Conservation (phyloP, 2,888 invertebrate species). For the Leptarthrus brevirostris region DNA sequence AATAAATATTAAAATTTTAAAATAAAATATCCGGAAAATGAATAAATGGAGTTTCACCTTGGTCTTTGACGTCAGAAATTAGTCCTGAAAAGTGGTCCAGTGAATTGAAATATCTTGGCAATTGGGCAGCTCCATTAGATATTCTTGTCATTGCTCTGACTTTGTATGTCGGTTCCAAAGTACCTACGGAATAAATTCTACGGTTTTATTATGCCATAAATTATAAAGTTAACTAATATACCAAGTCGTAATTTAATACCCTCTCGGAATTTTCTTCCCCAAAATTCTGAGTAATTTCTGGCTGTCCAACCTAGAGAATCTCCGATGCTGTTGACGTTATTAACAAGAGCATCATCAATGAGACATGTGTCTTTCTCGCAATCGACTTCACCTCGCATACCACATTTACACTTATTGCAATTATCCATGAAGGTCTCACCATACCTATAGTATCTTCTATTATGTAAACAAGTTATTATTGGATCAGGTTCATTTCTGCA, state of each 20-base stretch:
- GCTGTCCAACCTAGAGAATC: slow-evolving; percentile 79
- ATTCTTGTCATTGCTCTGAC: slow-evolving; percentile 65
- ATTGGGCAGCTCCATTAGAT: slow-evolving; percentile 60
- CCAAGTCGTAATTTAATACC: slow-evolving; percentile 83
- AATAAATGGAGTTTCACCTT: slow-evolving; percentile 70
- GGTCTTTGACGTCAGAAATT: slow-evolving; percentile 78
- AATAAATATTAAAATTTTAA: neutral
- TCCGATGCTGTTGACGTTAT: slow-evolving; percentile 73
- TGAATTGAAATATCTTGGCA: slow-evolving; percentile 83
- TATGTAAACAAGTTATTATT: slow-evolving; percentile 53
- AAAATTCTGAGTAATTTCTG: slow-evolving; percentile 83
- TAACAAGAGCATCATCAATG: slow-evolving; percentile 76
- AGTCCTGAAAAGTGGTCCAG: slow-evolving; percentile 78
- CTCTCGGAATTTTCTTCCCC: slow-evolving; percentile 83
- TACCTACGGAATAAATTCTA: slow-evolving; percentile 56
- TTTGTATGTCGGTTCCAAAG: slow-evolving; percentile 64
- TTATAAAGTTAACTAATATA: slow-evolving; percentile 57
- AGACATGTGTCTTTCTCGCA: slow-evolving; percentile 83
- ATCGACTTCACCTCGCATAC: slow-evolving; percentile 60
- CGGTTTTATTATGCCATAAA: neutral
- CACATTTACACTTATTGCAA: slow-evolving; percentile 80
- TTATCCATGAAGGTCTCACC: slow-evolving; percentile 71
- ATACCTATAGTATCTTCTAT: slow-evolving; percentile 69
- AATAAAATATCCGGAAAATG: no score
- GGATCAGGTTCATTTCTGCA: slow-evolving; percentile 71